These are phyloP conservation scores for Tipula unca DNA, from an alignment of 2,888 invertebrate genomes.

Conservation along the genomic window DNA sequence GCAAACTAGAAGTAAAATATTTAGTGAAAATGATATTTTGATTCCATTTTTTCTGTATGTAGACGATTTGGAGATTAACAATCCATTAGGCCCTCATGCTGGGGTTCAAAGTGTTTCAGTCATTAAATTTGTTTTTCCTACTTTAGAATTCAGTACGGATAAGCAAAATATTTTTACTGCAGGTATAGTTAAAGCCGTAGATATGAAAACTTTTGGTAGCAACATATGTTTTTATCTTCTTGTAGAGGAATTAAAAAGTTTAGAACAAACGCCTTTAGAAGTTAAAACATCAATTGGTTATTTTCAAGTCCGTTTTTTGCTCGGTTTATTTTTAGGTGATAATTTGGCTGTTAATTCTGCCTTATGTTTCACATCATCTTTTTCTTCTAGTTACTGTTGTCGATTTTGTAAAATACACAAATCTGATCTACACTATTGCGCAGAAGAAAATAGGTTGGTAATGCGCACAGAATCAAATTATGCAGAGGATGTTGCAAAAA, in stretches of 20 bases:
- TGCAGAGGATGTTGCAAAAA: too few relatives aligned
- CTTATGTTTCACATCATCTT: not conserved
- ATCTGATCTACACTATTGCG: not conserved
- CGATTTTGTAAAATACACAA: too few relatives aligned
- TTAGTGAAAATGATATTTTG: not conserved
- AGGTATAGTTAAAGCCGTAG: not conserved
- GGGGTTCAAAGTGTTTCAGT: not conserved
- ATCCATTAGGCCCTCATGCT: not conserved
- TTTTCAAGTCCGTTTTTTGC: too few relatives aligned
- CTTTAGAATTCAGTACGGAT: not conserved
- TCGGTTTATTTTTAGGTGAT: too few relatives aligned
- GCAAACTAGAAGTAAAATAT: not conserved
- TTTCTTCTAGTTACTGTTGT: not conserved
- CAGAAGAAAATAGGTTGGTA: not conserved
- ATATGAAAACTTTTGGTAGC: conserved; percentile 15
- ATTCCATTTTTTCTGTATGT: not conserved
- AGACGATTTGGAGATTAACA: too few relatives aligned
- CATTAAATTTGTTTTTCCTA: conserved; percentile 1
- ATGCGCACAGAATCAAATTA: too few relatives aligned
- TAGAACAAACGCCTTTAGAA: conserved; percentile 21
- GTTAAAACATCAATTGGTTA: too few relatives aligned
- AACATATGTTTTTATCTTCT: not conserved
- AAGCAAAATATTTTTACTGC: not conserved
- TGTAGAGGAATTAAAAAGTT: not conserved
- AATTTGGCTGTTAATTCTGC: not conserved